Conservation (phyloP, 2,113 vertebrate genomes). For the Rhinopomastus cyanomelas region DNA sequence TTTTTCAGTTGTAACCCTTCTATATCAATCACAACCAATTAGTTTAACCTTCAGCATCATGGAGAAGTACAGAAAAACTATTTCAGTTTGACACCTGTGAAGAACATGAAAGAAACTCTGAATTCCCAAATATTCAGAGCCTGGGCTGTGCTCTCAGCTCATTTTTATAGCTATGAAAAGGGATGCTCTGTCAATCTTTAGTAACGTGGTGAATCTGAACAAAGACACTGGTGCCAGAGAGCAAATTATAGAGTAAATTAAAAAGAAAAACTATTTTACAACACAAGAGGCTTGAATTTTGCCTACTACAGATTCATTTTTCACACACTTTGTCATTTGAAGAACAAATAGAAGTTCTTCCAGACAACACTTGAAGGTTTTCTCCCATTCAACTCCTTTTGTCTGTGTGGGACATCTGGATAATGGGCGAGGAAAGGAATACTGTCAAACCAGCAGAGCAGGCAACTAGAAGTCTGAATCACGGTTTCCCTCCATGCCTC, state of each 20-base stretch:
- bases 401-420: not conserved
- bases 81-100: not conserved
- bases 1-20: not conserved
- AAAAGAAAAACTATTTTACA: not conserved
- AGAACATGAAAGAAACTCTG: not conserved
- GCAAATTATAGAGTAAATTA: not conserved
- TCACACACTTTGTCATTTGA: not conserved
- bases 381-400: not conserved
- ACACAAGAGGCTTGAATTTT: not conserved
- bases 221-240: not conserved
- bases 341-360: not conserved
- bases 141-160: not conserved
- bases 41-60: not conserved
- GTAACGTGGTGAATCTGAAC: not conserved
- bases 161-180: not conserved
- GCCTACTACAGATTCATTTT: not conserved
- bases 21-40: not conserved
- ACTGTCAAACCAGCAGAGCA: not conserved
- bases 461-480: not conserved
- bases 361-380: not conserved
- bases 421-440: not conserved
- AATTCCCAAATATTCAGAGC: not conserved
- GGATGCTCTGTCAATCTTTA: not conserved
- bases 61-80: not conserved
- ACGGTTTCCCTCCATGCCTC: not conserved